These are phyloP conservation scores for Manis crassicaudata DNA, from an alignment of 2,797 vertebrate species.

Conservation along the genomic window DNA sequence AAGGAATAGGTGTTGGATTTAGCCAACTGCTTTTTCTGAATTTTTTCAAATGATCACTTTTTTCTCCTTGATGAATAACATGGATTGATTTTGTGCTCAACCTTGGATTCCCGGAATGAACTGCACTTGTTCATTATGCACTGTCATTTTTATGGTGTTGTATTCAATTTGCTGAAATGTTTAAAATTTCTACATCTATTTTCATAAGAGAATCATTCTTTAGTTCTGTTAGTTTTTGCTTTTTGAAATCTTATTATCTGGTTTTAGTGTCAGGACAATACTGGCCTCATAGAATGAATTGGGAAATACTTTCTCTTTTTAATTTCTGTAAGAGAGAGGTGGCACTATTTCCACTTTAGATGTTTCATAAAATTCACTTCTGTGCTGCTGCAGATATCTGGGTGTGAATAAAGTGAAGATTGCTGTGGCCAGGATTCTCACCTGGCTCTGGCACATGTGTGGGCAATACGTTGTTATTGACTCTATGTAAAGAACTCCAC, in stretches of 20 bases:
- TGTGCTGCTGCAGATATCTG: not conserved
- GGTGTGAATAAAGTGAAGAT: too few relatives aligned
- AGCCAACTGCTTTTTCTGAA: not conserved
- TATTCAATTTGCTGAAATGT: not conserved
- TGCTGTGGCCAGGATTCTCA: too few relatives aligned
- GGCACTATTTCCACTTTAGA: not conserved
- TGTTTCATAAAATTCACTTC: not conserved
- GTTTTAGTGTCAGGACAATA: not conserved
- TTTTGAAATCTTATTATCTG: not conserved
- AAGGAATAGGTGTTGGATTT: not conserved
- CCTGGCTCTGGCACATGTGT: too few relatives aligned
- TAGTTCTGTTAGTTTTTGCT: not conserved
- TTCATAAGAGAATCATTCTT: not conserved
- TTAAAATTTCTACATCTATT: not conserved
- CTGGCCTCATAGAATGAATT: not conserved
- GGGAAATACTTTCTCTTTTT: not conserved
- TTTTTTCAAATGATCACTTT: not conserved
- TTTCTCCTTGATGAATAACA: not conserved
- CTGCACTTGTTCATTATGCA: not conserved
- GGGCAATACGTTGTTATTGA: too few relatives aligned
- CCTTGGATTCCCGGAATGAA: not conserved
- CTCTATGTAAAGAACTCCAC: too few relatives aligned
- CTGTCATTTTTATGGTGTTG: not conserved
- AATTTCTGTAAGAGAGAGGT: not conserved
- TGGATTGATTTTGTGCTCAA: not conserved